Base-by-base conservation (phyloP, 2,113 vertebrate genomes). In the Zootoca vivipara region DNA sequence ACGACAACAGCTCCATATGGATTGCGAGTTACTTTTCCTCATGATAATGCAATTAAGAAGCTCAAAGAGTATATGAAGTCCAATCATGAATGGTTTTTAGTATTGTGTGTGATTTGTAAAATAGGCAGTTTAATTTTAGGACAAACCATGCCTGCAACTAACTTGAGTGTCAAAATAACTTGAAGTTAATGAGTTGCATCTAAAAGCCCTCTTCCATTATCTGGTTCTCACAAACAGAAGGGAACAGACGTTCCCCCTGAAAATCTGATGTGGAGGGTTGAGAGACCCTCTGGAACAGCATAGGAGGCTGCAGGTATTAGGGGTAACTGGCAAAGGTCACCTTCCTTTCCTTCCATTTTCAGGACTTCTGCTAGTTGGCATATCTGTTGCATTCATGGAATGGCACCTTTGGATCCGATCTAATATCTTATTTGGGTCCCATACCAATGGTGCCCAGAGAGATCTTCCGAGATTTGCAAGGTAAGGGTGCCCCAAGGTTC, bases 121-220 rank as follows among this genome's bases (percentile, higher is more conserved):
- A 90, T 78, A 65, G 83, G n/a, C 40, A 80, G 7, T 85, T 2
- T 87, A 7, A 89, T 92, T 92, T 83, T 22, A 26, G 38, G 73
- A 40, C 20, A 79, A 28, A 62, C 26, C 67, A 64, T 87, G 92
- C 64, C 33, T 42, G 58, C 46, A 72, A 65, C 22, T 93, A 58
- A 5, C 62, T 38, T 91, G 83, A 85, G 38, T 87, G 81, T 89
- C 72, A 70, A 90, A 91, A 70, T 6, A 28, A 80, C 38, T 72
- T 78, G 42, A 81, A 42, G 24, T 69, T 85, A 40, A 33, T 62
- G 52, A 16, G 8, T 77, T 67, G 5, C 13, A 86, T 78, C 64
- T 58, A 33, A 38, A 86, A 65, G n/a, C 42, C 46, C 33, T 33
- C 24, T 86, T 86, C 73, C 33, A 33, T 46, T 86, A 24, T 26